Percentiles rank a stretch among this genome's conserved stretches.
Evolutionary conservation across 2,888 invertebrate genomes (phyloP).

Genomic region (Bimastos eiseni): DNA sequence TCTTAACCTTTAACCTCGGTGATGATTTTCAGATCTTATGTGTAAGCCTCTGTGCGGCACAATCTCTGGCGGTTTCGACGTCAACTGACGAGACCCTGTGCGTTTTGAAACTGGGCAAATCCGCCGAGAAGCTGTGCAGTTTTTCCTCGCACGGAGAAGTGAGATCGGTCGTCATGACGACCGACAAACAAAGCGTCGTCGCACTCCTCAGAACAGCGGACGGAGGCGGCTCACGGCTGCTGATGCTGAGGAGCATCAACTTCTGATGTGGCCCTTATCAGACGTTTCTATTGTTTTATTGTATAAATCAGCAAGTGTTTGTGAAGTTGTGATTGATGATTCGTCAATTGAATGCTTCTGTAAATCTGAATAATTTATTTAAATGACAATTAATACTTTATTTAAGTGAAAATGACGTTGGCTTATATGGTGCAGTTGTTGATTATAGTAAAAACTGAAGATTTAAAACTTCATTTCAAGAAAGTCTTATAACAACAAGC

Average conservation of each 20-base stretch:
- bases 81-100: conserved; percentile 14
- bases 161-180: background rate
- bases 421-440: no score
- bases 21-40: conserved; percentile 14
- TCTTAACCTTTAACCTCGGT: background rate
- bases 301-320: no score
- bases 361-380: no score
- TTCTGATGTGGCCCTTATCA: background rate
- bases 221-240: background rate
- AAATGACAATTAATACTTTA: no score
- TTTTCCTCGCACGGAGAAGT: background rate
- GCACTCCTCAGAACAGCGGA: background rate
- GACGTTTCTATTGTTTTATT: background rate
- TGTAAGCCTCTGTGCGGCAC: background rate
- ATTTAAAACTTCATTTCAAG: no score
- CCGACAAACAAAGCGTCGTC: background rate
- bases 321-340: no score
- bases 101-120: background rate
- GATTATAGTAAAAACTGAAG: no score
- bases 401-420: no score
- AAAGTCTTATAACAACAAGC: no score
- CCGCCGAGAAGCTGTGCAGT: background rate
- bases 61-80: background rate
- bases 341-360: no score
- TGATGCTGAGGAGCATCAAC: background rate